Percentiles rank a stretch among this genome's conserved stretches.
Evolutionary conservation across 2,888 invertebrate species (phyloP).

Genomic region (Plebejus argus): DNA sequence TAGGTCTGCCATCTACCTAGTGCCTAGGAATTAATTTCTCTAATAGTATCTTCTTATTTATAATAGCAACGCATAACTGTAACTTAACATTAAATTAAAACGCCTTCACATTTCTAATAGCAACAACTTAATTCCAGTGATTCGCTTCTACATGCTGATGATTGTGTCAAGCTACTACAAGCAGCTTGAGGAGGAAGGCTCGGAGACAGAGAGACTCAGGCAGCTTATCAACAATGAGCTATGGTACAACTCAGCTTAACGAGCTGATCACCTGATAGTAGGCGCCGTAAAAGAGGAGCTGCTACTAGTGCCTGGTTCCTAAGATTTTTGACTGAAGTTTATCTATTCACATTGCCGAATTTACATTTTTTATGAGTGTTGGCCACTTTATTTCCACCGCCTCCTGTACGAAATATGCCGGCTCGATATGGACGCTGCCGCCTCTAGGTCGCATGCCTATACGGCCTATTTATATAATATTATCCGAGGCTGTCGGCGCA

Average conservation of each 20-base stretch:
- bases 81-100: neutral
- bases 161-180: slow-evolving; percentile 67
- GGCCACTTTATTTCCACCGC: too few relatives aligned
- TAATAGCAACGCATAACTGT: neutral
- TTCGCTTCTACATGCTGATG: slow-evolving; percentile 69
- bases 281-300: neutral
- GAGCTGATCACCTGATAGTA: neutral
- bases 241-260: slow-evolving; percentile 53
- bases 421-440: too few relatives aligned
- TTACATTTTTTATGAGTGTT: too few relatives aligned
- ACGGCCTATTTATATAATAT: too few relatives aligned
- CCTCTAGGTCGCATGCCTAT: too few relatives aligned
- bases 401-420: too few relatives aligned
- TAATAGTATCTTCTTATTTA: too few relatives aligned
- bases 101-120: neutral
- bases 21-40: too few relatives aligned
- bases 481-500: too few relatives aligned
- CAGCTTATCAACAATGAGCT: slow-evolving; percentile 54
- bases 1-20: too few relatives aligned
- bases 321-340: too few relatives aligned
- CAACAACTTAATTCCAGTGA: slow-evolving; percentile 52
- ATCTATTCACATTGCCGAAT: too few relatives aligned
- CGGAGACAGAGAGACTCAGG: slow-evolving; percentile 54
- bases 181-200: slow-evolving; percentile 57
- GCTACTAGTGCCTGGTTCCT: neutral